Evolutionary conservation across 2,888 invertebrate genomes (phyloP).

Genomic region (Hypercompe scribonia): DNA sequence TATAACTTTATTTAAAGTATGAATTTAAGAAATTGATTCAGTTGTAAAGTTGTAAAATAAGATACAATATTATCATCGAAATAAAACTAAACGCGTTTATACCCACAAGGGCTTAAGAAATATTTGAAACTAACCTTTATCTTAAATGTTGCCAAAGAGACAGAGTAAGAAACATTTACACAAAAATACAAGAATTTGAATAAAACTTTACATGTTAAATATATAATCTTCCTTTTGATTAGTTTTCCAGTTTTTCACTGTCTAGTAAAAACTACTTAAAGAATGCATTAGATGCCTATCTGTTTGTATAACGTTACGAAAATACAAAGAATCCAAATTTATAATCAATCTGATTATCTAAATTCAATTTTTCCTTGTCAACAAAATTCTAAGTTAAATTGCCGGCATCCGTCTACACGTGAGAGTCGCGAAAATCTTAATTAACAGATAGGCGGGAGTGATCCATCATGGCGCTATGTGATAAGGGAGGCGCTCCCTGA

Average conservation of each 20-base stretch:
- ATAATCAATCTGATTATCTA: constrained; percentile 27
- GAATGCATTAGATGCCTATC: not conserved
- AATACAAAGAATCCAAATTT: constrained; percentile 4
- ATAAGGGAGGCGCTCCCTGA: constrained; percentile 71
- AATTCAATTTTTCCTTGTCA: constrained; percentile 50
- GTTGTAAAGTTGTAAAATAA: too few relatives aligned
- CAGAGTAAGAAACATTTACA: not conserved
- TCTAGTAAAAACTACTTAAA: not conserved
- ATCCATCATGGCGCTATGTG: constrained; percentile 77
- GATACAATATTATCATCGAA: too few relatives aligned
- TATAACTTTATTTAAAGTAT: too few relatives aligned
- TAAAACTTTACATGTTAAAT: too few relatives aligned
- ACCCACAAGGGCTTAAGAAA: too few relatives aligned
- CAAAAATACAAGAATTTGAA: not conserved
- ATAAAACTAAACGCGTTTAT: too few relatives aligned
- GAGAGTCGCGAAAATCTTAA: constrained; percentile 85
- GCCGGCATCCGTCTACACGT: constrained; percentile 79
- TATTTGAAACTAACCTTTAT: too few relatives aligned
- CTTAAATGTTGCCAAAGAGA: too few relatives aligned
- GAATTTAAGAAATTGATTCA: too few relatives aligned
- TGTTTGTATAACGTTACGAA: not conserved
- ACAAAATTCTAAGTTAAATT: constrained; percentile 79
- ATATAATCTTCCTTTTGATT: too few relatives aligned
- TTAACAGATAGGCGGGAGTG: constrained; percentile 83
- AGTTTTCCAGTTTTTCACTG: too few relatives aligned